Conservation (phyloP, 1,140 invertebrate genomes). For the Ceratina calcarata region DNA sequence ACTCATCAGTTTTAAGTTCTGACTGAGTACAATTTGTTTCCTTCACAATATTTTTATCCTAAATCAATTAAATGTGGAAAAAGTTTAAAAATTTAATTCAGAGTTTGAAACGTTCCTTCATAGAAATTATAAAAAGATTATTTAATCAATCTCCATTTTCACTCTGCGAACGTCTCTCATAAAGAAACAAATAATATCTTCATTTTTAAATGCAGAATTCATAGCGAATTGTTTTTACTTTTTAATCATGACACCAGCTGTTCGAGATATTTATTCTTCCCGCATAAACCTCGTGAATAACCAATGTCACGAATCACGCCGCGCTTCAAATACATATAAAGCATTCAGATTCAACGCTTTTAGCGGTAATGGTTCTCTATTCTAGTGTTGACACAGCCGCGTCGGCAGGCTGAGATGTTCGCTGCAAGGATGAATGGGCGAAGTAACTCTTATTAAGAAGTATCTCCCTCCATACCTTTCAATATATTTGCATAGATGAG, state of each 20-base stretch:
- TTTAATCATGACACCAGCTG: constrained; percentile 16
- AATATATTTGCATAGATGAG: neutral
- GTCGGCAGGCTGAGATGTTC: constrained; percentile 21
- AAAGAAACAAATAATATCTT: neutral
- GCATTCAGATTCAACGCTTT: constrained; percentile 37
- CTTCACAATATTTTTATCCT: neutral
- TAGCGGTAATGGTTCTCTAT: constrained; percentile 29
- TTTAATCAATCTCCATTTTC: neutral
- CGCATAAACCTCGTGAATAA: constrained; percentile 29
- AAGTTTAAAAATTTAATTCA: too few species aligned
- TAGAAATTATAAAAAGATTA: too few species aligned
- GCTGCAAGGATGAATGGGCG: neutral
- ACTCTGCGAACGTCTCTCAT: neutral
- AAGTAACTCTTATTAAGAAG: neutral
- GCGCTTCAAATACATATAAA: constrained; percentile 22
- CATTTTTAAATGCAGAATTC: too few species aligned
- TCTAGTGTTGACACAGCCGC: constrained; percentile 28
- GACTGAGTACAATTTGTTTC: neutral
- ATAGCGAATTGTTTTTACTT: constrained; percentile 3
- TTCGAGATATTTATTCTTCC: constrained; percentile 13
- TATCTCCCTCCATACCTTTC: neutral
- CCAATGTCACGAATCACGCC: constrained; percentile 37
- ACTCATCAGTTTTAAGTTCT: neutral
- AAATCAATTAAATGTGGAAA: too few species aligned
- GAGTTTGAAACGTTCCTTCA: too few species aligned